Percentiles rank a stretch among this genome's conserved stretches.
Conservation (phyloP, 2,113 vertebrate species). For the Salvator merianae region DNA sequence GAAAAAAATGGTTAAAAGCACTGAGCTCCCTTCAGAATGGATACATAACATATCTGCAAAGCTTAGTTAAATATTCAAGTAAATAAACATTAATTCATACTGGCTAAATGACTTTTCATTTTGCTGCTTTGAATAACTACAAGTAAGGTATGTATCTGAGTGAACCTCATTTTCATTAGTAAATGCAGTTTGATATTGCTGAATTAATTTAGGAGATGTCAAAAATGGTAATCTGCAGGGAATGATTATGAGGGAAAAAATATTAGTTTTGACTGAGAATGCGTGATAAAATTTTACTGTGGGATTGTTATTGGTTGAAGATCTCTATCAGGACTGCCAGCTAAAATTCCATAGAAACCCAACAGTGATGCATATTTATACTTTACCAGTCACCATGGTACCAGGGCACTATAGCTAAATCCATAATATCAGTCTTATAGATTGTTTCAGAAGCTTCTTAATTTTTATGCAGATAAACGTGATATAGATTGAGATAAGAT, state of each 20-base stretch:
- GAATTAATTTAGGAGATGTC: not conserved
- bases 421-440: slow-evolving; percentile 6
- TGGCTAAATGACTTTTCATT: not conserved
- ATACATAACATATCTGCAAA: not conserved
- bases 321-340: slow-evolving; percentile 2
- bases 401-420: slow-evolving; percentile 43
- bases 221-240: not conserved
- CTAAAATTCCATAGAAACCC: slow-evolving; percentile 35
- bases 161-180: not conserved
- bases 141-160: not conserved
- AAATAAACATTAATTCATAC: not conserved
- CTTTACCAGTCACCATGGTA: slow-evolving; percentile 18
- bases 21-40: not conserved
- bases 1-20: not conserved
- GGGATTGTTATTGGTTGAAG: not conserved
- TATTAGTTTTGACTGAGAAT: not conserved
- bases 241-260: not conserved
- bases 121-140: not conserved
- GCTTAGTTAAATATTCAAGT: not conserved
- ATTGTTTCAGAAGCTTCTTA: slow-evolving; percentile 30
- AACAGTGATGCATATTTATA: slow-evolving; percentile 31
- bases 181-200: not conserved
- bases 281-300: slow-evolving; percentile 24
- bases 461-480: slow-evolving; percentile 5
- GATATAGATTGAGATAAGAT: not conserved